phyloP scores from a whole-genome alignment of 2,888 invertebrate species.

The Exocentrus adspersus region DNA sequence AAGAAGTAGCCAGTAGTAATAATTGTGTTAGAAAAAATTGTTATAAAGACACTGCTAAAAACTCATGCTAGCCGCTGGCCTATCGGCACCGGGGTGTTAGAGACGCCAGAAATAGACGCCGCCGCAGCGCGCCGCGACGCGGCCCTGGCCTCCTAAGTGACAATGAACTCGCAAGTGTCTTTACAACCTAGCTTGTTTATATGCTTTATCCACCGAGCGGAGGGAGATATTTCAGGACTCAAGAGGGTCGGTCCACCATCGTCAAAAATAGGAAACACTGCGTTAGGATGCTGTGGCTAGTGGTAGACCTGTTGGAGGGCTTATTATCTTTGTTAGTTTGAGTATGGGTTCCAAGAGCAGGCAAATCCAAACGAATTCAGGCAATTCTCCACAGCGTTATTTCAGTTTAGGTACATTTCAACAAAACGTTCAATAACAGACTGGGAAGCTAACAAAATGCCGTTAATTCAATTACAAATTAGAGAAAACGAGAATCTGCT shows the following conservation, averaged over 20 bases:
- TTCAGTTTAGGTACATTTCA: too few relatives aligned
- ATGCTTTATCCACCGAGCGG: constrained; percentile 27
- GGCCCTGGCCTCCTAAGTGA: constrained; percentile 34
- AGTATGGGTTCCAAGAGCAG: too few relatives aligned
- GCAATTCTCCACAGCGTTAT: too few relatives aligned
- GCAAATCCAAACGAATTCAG: too few relatives aligned
- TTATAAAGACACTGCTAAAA: too few relatives aligned
- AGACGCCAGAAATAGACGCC: constrained; percentile 9
- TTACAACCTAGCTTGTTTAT: constrained; percentile 30
- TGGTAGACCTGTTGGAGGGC: constrained; percentile 1
- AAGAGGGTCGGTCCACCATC: constrained; percentile 37
- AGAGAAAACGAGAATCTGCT: neutral
- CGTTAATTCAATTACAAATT: constrained; percentile 14
- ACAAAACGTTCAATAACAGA: too few relatives aligned
- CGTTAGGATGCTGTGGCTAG: neutral
- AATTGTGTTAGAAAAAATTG: too few relatives aligned
- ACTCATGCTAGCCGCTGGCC: neutral
- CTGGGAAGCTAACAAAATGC: constrained; percentile 15
- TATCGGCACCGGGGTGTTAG: neutral
- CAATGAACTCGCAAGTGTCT: constrained; percentile 51
- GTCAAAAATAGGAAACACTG: constrained; percentile 32
- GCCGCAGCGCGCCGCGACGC: constrained; percentile 21
- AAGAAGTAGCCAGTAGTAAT: too few relatives aligned
- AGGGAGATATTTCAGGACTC: constrained; percentile 45
- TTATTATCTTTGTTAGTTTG: too few relatives aligned